Evolutionary conservation across 2,888 invertebrate genomes (phyloP).

Genomic region (Sericinus montela): DNA sequence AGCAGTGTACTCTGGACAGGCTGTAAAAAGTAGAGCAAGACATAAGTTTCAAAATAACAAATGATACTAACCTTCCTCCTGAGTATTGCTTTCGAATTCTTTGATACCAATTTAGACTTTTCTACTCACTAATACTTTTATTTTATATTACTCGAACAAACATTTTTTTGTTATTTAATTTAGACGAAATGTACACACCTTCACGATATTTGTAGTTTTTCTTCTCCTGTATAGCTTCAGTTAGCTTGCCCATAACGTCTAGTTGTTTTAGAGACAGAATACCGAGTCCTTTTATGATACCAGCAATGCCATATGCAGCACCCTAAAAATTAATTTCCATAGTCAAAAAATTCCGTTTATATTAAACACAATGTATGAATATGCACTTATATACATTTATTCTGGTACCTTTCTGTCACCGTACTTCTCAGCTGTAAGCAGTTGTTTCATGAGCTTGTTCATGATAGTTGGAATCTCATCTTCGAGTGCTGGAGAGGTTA

Average conservation of each 20-base stretch:
- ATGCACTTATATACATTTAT: too few relatives aligned
- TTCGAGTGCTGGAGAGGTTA: slow-evolving; percentile 89
- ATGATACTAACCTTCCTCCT: too few relatives aligned
- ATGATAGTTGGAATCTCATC: slow-evolving; percentile 94
- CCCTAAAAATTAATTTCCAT: slow-evolving; percentile 72
- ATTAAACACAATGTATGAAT: too few relatives aligned
- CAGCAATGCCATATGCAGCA: slow-evolving; percentile 98
- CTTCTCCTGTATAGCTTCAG: slow-evolving; percentile 96
- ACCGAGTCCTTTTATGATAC: slow-evolving; percentile 97
- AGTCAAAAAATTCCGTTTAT: too few relatives aligned
- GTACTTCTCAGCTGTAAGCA: slow-evolving; percentile 95
- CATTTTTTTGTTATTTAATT: too few relatives aligned
- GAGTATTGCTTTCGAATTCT: too few relatives aligned
- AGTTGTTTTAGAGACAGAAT: slow-evolving; percentile 96
- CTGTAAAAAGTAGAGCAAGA: too few relatives aligned
- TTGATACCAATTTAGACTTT: too few relatives aligned
- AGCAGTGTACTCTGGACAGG: too few relatives aligned
- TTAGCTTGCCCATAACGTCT: slow-evolving; percentile 96
- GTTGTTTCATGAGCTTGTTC: slow-evolving; percentile 90
- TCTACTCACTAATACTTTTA: too few relatives aligned
- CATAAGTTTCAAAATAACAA: too few relatives aligned
- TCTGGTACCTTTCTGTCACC: slow-evolving; percentile 84
- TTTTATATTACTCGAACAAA: too few relatives aligned
- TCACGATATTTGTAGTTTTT: slow-evolving; percentile 96
- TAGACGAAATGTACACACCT: slow-evolving; percentile 74